Evolutionary conservation across 2,888 invertebrate genomes (phyloP).

Genomic region (Parthenolecanium corni): DNA sequence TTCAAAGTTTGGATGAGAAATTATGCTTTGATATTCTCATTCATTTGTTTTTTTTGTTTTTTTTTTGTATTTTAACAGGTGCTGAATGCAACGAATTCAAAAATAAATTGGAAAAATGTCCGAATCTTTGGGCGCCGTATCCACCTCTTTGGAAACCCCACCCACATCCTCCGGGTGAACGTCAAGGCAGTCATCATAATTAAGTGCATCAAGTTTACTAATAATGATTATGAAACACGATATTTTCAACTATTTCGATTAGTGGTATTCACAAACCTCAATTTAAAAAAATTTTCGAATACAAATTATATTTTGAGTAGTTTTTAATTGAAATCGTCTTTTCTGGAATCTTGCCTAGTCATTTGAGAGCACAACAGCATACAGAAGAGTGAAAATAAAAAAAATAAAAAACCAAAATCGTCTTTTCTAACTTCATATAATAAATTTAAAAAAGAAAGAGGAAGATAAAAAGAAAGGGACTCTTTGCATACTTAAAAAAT

Average conservation of each 20-base stretch:
- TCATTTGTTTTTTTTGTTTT: background rate
- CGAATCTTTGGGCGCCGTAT: constrained; percentile 29
- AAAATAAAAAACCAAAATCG: background rate
- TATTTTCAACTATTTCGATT: constrained; percentile 2
- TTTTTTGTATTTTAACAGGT: constrained; percentile 18
- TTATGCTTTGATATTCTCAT: background rate
- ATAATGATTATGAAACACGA: no score
- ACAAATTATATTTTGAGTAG: no score
- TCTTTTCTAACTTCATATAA: background rate
- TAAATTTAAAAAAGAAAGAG: background rate
- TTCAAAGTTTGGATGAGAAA: no score
- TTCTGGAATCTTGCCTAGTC: background rate
- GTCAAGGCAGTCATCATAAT: constrained; percentile 5
- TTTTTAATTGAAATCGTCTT: background rate
- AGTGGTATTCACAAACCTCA: no score
- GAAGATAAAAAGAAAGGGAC: background rate
- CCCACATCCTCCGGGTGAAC: background rate
- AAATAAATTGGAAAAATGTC: constrained; percentile 30
- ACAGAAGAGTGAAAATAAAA: background rate
- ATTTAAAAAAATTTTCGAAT: background rate
- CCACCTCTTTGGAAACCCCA: constrained; percentile 22
- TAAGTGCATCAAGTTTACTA: no score
- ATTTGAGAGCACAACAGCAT: no score
- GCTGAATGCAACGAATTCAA: constrained; percentile 27
- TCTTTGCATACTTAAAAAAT: background rate